These are phyloP conservation scores for Haliclona indistincta DNA, from an alignment of 37 sponge, comb jelly and placozoan species.

Conservation along the genomic window DNA sequence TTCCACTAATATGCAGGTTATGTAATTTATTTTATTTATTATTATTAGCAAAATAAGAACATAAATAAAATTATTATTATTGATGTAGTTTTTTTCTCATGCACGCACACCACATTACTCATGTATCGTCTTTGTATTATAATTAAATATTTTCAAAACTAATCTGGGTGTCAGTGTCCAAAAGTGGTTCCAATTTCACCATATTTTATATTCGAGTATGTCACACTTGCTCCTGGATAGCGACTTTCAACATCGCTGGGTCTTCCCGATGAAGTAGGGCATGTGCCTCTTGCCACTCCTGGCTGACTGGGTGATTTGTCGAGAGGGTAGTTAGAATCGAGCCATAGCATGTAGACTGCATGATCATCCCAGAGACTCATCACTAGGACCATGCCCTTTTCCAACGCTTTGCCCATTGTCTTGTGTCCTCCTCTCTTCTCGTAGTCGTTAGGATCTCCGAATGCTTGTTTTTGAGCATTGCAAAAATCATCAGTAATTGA, in stretches of 20 bases:
- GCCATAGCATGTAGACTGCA: slow-evolving; percentile 24
- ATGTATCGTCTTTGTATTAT: too few species aligned
- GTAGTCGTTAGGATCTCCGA: slow-evolving; percentile 22
- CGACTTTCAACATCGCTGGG: slow-evolving; percentile 10
- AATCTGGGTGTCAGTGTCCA: not conserved
- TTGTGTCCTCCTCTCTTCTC: slow-evolving; percentile 26
- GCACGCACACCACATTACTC: too few species aligned
- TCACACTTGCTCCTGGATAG: slow-evolving; percentile 23
- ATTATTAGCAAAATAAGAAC: too few species aligned
- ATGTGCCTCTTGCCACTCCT: slow-evolving; percentile 25
- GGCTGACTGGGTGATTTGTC: slow-evolving; percentile 14
- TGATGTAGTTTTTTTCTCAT: too few species aligned
- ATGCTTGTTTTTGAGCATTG: slow-evolving; percentile 3
- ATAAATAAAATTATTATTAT: too few species aligned
- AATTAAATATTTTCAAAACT: too few species aligned
- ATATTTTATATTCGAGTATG: slow-evolving; percentile 29
- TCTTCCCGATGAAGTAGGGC: slow-evolving; percentile 13
- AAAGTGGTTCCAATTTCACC: slow-evolving; percentile 1
- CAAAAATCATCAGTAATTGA: slow-evolving; percentile 19
- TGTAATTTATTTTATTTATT: too few species aligned
- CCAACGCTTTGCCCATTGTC: slow-evolving; percentile 12
- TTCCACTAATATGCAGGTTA: too few species aligned
- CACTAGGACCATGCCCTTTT: slow-evolving; percentile 19
- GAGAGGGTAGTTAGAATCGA: slow-evolving; percentile 19
- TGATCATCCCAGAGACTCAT: slow-evolving; percentile 36